These are phyloP conservation scores for Zoanthus solanderi DNA, from an alignment of 92 coral and sea anemone genomes.

Conservation along the genomic window DNA sequence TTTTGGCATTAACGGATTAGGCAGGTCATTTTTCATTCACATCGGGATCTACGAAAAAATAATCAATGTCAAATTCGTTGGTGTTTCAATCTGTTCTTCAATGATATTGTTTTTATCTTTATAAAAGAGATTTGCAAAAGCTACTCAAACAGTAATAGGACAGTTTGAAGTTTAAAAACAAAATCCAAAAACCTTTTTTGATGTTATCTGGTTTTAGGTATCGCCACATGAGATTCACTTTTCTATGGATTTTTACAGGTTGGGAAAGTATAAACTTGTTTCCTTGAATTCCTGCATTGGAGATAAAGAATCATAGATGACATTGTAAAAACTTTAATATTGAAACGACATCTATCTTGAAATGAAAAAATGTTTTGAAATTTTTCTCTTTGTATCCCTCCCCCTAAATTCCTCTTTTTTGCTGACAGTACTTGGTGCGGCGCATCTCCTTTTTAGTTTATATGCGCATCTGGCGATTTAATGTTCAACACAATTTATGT, in stretches of 20 bases:
- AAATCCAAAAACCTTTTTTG: not conserved
- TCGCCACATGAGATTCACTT: slow-evolving; percentile 14
- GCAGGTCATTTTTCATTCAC: no score
- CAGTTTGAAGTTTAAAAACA: not conserved
- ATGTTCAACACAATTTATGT: no score
- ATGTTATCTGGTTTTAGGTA: slow-evolving; percentile 3
- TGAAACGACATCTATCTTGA: not conserved
- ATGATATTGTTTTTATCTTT: not conserved
- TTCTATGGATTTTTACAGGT: not conserved
- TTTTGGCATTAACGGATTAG: no score
- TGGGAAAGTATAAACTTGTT: slow-evolving; percentile 15
- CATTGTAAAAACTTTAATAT: not conserved
- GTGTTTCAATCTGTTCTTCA: no score
- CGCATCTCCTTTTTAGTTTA: not conserved
- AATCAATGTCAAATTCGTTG: no score
- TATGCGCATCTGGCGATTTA: no score
- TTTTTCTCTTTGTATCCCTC: not conserved
- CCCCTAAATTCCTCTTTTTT: not conserved
- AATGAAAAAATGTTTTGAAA: not conserved
- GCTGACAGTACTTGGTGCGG: not conserved
- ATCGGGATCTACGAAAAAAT: no score
- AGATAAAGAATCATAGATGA: not conserved
- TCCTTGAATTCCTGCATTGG: not conserved
- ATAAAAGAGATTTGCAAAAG: not conserved
- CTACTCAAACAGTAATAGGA: not conserved